phyloP scores from a whole-genome alignment of 2,113 vertebrate species.

The Hipposideros armiger region DNA sequence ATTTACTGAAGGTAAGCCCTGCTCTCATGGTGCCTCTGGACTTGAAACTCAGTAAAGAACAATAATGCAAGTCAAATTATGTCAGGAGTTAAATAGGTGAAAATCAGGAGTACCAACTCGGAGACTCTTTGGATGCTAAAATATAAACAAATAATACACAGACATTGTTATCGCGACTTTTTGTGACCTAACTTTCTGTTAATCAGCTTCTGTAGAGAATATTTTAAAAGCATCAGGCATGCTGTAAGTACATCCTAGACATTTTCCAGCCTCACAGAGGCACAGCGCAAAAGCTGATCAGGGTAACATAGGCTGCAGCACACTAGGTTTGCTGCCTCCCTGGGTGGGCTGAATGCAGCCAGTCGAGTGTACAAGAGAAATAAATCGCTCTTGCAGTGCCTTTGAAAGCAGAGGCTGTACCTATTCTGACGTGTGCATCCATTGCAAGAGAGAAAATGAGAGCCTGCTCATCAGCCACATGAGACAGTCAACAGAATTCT shows the following conservation, averaged over 20 bases:
- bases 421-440: background rate
- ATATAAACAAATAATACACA: background rate
- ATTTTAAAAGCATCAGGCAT: background rate
- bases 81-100: background rate
- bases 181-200: background rate
- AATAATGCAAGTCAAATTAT: background rate
- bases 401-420: background rate
- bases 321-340: background rate
- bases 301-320: background rate
- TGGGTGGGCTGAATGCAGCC: background rate
- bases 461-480: background rate
- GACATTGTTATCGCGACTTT: background rate
- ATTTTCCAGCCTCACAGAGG: background rate
- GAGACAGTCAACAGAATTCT: background rate
- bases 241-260: background rate
- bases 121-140: background rate
- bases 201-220: background rate
- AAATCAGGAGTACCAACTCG: background rate
- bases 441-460: background rate
- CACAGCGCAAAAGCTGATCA: background rate
- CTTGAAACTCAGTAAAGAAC: background rate
- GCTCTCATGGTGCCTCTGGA: background rate
- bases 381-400: background rate
- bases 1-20: background rate
- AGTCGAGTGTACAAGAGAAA: background rate